phyloP scores from a whole-genome alignment of 2,797 vertebrate species.

The Pipistrellus pygmaeus region DNA sequence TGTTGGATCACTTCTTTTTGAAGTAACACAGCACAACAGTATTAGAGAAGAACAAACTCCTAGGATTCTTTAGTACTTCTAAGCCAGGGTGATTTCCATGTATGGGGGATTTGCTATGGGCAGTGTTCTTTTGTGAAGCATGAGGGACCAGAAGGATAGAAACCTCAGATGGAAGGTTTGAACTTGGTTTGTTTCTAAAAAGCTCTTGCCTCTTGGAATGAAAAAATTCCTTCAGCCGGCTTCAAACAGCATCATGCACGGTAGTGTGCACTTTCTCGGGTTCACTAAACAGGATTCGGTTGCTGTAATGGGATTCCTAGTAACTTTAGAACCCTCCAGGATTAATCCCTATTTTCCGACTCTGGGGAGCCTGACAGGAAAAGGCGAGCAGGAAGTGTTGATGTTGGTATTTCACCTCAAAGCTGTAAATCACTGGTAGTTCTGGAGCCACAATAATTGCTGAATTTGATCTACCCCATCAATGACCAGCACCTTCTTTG shows the following conservation, averaged over 20 bases:
- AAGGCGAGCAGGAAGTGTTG: background rate
- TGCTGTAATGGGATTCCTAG: slow-evolving; percentile 24
- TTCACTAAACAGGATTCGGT: slow-evolving; percentile 32
- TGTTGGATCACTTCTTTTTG: slow-evolving; percentile 18
- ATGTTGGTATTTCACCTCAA: slow-evolving; percentile 60
- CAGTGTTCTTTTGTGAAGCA: background rate
- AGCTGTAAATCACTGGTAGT: slow-evolving; percentile 33
- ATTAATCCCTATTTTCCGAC: slow-evolving; percentile 13
- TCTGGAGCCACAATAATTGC: background rate
- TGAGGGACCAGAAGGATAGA: background rate
- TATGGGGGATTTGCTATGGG: background rate
- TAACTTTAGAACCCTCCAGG: background rate
- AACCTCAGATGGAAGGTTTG: slow-evolving; percentile 40
- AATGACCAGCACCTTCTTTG: background rate
- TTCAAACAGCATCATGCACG: slow-evolving; percentile 35
- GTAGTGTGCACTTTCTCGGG: background rate
- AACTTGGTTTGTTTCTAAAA: slow-evolving; percentile 37
- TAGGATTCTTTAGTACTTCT: slow-evolving; percentile 25
- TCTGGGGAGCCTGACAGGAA: background rate
- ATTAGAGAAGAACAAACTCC: background rate
- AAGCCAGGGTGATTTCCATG: background rate
- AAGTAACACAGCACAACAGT: background rate
- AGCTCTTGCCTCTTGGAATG: slow-evolving; percentile 13
- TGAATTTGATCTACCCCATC: background rate
- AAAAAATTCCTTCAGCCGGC: slow-evolving; percentile 46